These are phyloP conservation scores for Nibea coibor DNA, from an alignment of 2,113 vertebrate genomes.

Conservation along the genomic window DNA sequence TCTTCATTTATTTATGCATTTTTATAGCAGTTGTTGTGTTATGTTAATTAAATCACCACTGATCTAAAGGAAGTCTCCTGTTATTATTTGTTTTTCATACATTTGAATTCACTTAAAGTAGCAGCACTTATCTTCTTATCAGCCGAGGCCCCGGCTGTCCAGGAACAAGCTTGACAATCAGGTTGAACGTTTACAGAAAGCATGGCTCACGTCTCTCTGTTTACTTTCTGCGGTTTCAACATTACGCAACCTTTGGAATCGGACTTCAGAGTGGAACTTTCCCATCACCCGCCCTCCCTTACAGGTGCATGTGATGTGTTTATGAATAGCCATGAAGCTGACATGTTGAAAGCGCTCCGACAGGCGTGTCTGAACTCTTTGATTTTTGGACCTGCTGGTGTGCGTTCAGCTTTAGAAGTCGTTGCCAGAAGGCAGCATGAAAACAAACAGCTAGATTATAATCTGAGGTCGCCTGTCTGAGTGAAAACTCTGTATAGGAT, in stretches of 20 bases:
- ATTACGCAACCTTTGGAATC: slow-evolving; percentile 61
- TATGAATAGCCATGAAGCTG: slow-evolving; percentile 32
- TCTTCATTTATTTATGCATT: background rate
- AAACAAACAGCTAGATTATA: background rate
- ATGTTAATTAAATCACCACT: background rate
- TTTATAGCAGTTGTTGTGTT: background rate
- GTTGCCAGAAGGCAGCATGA: slow-evolving; percentile 32
- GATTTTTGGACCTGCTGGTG: background rate
- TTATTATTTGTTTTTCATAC: background rate
- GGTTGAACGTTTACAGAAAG: slow-evolving; percentile 45
- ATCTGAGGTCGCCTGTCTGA: background rate
- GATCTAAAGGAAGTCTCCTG: background rate
- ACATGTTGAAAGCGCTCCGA: slow-evolving; percentile 33
- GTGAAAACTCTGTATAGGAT: background rate
- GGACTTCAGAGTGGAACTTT: slow-evolving; percentile 63
- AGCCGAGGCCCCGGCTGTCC: background rate
- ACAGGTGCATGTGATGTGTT: slow-evolving; percentile 52
- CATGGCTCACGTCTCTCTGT: slow-evolving; percentile 39
- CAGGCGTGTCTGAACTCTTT: slow-evolving; percentile 20
- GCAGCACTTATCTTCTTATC: background rate
- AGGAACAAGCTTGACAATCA: slow-evolving; percentile 18
- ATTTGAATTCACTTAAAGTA: background rate
- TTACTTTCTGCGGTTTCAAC: slow-evolving; percentile 49
- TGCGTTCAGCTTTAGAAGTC: slow-evolving; percentile 1
- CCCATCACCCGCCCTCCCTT: slow-evolving; percentile 49